Evolutionary conservation across 2,888 invertebrate species (phyloP).

Genomic region (Lepeophtheirus nordmannii): DNA sequence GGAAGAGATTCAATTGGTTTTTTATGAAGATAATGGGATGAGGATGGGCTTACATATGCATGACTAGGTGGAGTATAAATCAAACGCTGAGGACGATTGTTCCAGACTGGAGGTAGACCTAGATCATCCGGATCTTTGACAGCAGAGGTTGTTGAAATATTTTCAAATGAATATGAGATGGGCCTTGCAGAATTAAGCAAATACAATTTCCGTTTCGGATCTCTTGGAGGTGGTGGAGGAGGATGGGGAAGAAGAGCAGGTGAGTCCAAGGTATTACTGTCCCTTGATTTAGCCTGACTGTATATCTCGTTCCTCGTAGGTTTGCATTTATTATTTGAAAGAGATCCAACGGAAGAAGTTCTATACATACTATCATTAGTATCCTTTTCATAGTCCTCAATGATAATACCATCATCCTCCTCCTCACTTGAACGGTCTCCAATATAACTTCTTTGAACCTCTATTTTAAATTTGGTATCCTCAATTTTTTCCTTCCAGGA

Average conservation of each 20-base stretch:
- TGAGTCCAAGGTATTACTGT: too few species aligned
- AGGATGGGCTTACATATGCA: neutral
- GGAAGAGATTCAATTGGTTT: neutral
- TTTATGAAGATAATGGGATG: neutral
- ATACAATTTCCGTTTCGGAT: constrained; percentile 1
- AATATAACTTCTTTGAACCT: neutral
- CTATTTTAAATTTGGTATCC: constrained; percentile 1
- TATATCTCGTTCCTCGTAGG: too few species aligned
- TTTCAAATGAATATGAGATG: constrained; percentile 22
- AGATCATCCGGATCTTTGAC: neutral
- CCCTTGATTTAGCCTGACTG: too few species aligned
- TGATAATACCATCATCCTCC: neutral
- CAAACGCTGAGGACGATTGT: neutral
- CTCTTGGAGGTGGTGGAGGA: constrained; percentile 23
- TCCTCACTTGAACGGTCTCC: neutral
- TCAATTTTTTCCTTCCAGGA: neutral
- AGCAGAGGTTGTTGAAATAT: neutral
- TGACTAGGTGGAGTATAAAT: neutral
- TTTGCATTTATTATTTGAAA: too few species aligned
- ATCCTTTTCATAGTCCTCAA: neutral
- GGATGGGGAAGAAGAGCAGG: constrained; percentile 3
- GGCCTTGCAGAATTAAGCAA: neutral
- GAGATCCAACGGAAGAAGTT: too few species aligned
- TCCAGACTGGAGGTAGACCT: neutral
- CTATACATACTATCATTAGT: neutral